Evolutionary conservation across 2,888 invertebrate genomes (phyloP), one percentile per base, ranked within the genome.

Genomic region (Amaurobius ferox): DNA sequence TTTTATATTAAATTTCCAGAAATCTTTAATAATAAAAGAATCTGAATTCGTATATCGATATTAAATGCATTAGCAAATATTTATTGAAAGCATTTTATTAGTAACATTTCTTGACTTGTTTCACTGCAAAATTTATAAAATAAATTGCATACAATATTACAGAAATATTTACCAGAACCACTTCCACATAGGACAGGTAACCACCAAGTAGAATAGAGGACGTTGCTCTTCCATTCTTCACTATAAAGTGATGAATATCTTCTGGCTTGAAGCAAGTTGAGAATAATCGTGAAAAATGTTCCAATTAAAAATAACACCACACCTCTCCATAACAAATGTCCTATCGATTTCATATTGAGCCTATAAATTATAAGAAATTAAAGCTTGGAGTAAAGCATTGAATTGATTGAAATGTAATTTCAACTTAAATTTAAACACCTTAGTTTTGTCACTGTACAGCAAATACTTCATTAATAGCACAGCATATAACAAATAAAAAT

Each of bases 161-260:
- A 71, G 40, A 62, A 23, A 32, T 62, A 86, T 89, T 88, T 88
- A 92, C 92, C 91, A 89, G 92, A 91, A 61, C 91, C 91, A 61
- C 90, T 89, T 6, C 92, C 92, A 90, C 91, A 91, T 39, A 90
- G 89, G 1, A 91, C 91, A 2, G 91, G 90, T 26, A 92, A 90
- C 92, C 92, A 92, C 92, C 92, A 92, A 0, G 91, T 91, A 0
- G 91, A 91, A 88, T 68, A 91, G 90, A 48, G 90, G 90, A 29
- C 89, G 11, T 66, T 68, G 16, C 16, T 16, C 23, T 7, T 28
- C 1, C n/a, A 9, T 19, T 62, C 44, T 44, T 74, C 23, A 26
- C 16, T 19, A 30, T 79, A 88, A 68, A 91, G 89, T 13, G 90
- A 85, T 16, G 90, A 90, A 19, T 90, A 89, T 29, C 91, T 88